These are phyloP conservation scores for Albula glossodonta DNA, from an alignment of 2,113 vertebrate genomes.

Conservation along the genomic window DNA sequence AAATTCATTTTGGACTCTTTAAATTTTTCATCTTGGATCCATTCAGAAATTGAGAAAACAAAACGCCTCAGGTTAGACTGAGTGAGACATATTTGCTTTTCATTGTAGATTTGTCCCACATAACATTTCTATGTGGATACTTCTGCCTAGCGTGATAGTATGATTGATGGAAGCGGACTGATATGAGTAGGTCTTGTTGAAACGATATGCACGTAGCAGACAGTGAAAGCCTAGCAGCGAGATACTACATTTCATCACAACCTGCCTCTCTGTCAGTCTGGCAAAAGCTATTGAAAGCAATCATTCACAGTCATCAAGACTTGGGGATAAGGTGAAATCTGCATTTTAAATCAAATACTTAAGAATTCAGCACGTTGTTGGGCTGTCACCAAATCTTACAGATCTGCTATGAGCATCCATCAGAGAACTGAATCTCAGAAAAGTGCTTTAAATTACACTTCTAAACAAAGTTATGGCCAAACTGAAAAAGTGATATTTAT, in stretches of 20 bases:
- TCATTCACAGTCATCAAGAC: conserved; percentile 39
- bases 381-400: conserved; percentile 29
- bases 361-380: conserved; percentile 12
- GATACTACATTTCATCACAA: conserved; percentile 49
- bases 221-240: conserved; percentile 59
- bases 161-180: conserved; percentile 66
- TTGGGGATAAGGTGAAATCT: conserved; percentile 18
- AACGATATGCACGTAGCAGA: conserved; percentile 64
- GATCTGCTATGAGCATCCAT: neutral
- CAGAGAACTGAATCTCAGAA: conserved; percentile 1
- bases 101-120: conserved; percentile 66
- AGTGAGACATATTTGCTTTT: conserved; percentile 63
- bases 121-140: conserved; percentile 52
- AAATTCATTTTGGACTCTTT: too few relatives aligned
- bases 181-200: conserved; percentile 63
- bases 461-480: too few relatives aligned
- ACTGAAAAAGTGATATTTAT: too few relatives aligned
- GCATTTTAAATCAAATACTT: conserved; percentile 24
- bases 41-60: conserved; percentile 36
- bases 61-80: conserved; percentile 46
- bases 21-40: too few relatives aligned
- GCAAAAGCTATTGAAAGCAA: conserved; percentile 38
- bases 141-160: conserved; percentile 50
- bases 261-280: conserved; percentile 59
- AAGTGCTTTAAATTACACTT: neutral